Evolutionary conservation across 2,888 invertebrate species (phyloP), one percentile per base, ranked within the genome.

Genomic region (Griposia aprilina): DNA sequence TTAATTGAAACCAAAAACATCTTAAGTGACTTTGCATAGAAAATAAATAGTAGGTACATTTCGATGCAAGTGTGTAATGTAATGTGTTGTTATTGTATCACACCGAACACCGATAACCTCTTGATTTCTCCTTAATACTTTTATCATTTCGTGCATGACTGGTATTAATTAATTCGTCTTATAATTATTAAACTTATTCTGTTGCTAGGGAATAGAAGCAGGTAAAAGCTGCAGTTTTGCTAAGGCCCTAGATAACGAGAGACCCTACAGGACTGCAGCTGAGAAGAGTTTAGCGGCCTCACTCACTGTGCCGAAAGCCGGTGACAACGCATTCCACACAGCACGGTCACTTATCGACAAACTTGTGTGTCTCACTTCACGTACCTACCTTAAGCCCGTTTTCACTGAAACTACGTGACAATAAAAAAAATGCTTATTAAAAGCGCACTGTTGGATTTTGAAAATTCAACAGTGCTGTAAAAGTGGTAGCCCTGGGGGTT

Each of bases 241-340:
- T 65, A 94, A 93, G 82, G 94, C 95, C 1, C 82, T 95, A 84
- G 91, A 93, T 78, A 93, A 93, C 60, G 92, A 91, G 55, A 36
- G 66, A 45, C 93, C 93, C 0, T 92, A 90, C 71, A 62, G 84
- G 65, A 94, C 92, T 5, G 78, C 80, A 10, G 77, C 87, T 10
- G 76, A 52, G 0, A 65, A 26, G 13, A 83, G 90, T 45, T 23
- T 93, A 6, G 93, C 94, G 6, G 81, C 74, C 8, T 90, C 92
- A 5, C 88, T 95, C 17, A 90, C 88, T 23, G 89, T 93, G 11
- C 90, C 93, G 0, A 91, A 81, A 20, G 93, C 90, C n/a, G 95
- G 95, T 2, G 88, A 74, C 52, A 95, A 95, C 77, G 91, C 94
- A 2, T 94, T 92, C 80, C 90, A 94, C 57, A 94, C 94, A 20